A percentile compares a stretch with the other conserved stretches of the same genome.
These are phyloP conservation scores for Trichogramma evanescens DNA, from an alignment of 2,888 invertebrate species.

Conservation along the genomic window DNA sequence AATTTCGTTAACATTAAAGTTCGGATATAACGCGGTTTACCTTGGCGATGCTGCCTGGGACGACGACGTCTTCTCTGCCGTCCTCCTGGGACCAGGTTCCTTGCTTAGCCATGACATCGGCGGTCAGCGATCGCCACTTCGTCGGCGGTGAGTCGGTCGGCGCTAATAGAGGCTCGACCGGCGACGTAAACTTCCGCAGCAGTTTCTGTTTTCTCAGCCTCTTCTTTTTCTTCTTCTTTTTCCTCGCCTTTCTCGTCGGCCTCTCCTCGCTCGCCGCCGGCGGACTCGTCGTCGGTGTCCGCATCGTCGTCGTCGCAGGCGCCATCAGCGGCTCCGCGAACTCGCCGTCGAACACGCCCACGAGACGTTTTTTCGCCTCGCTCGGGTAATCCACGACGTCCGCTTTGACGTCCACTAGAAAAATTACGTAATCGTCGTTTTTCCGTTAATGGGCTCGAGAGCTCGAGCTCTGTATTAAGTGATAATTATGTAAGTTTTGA, in stretches of 20 bases:
- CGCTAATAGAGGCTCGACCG: slow-evolving; percentile 9
- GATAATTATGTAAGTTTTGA: neutral
- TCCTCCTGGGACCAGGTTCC: slow-evolving; percentile 24
- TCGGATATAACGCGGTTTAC: neutral
- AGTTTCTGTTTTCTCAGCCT: slow-evolving; percentile 23
- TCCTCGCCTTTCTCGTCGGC: slow-evolving; percentile 32
- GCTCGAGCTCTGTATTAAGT: neutral
- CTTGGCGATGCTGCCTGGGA: neutral
- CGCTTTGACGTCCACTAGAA: slow-evolving; percentile 26
- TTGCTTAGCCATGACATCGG: neutral
- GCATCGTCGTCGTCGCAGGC: slow-evolving; percentile 2
- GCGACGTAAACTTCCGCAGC: slow-evolving; percentile 9
- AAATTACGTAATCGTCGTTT: neutral
- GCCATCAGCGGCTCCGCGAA: slow-evolving; percentile 13
- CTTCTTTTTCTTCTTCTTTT: slow-evolving; percentile 33
- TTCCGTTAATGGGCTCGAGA: neutral
- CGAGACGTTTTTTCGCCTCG: slow-evolving; percentile 27
- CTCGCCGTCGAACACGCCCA: slow-evolving; percentile 11
- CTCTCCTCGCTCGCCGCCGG: slow-evolving; percentile 24
- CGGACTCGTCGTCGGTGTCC: slow-evolving; percentile 10
- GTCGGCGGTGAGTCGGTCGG: slow-evolving; percentile 31
- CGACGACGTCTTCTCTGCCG: neutral
- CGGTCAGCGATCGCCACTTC: slow-evolving; percentile 25
- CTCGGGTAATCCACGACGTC: slow-evolving; percentile 17
- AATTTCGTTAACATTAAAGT: neutral